Evolutionary conservation across 2,797 vertebrate species (phyloP), one percentile per base, ranked within the genome.

Genomic region (Tolypeutes matacus): DNA sequence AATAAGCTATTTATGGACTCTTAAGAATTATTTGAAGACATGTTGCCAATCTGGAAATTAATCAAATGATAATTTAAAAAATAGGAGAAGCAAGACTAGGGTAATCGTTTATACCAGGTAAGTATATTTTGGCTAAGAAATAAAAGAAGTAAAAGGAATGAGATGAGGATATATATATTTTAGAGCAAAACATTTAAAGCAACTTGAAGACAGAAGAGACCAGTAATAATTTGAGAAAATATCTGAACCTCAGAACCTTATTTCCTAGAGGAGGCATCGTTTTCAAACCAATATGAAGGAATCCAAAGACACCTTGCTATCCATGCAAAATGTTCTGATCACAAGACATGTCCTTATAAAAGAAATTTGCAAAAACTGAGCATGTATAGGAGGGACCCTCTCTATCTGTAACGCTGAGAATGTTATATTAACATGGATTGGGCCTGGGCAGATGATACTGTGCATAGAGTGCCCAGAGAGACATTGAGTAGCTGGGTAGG

Each of bases 61-160:
- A 92, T 49, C 20, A 81, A 91, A 58, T 39, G 46, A 42, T 70
- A 77, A 20, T 70, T 46, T 89, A 69, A 89, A 94, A 78, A 29
- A 9, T 14, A 81, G 25, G 36, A 60, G 7, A 70, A 82, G 42
- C 3, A 65, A 83, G 25, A 67, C 39, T 36, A 69, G 25, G 78
- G 4, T 72, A 72, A 88, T 81, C 21, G 69, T 85, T 72, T 80
- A 18, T 86, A 56, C 31, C 4, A 34, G 0, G 1, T 53, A 82
- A 64, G 75, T 51, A 58, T 7, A 39, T 69, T 94, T 93, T 84
- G 49, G 11, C 75, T 65, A 62, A 12, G 23, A 67, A 78, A 94
- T 70, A 8, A 42, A 81, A 81, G 2, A 42, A 70, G 0, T 58
- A 67, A 58, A 86, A 80, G 3, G 56, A 53, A 36, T n/a, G 21